Evolutionary conservation across 2,113 vertebrate species (phyloP), one percentile per base, ranked within the genome.

Genomic region (Phalacrocorax carbo): DNA sequence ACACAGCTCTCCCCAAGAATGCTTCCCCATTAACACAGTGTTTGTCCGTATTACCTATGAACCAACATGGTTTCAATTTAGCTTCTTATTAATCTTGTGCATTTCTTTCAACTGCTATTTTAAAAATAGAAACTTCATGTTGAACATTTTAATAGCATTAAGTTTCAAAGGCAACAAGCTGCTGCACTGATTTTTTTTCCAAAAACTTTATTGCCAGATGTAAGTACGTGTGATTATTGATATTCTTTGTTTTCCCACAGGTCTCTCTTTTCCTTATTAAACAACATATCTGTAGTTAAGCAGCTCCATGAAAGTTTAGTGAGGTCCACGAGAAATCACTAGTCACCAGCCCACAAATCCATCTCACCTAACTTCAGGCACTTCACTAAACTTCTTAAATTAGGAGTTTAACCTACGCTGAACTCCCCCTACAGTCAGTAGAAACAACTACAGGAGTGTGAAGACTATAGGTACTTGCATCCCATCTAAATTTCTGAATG

Each of bases 61-160:
- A 83, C 72, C 91, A 97, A 97, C 77, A 4, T 98, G 98, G 97
- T 98, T 98, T 98, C 97, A 97, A 98, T 98, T 98, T 98, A 98
- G 92, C 76, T 89, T 93, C 97, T 97, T 97, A 97, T 97, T 98
- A 98, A 98, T 98, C 94, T 89, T 21, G 25, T 40, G 58, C 81
- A 91, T 96, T 97, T 97, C 96, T 97, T 98, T 98, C 97, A 97
- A 98, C 94, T 98, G 96, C 93, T 97, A 93, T 93, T 97, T 98
- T 97, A 96, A 97, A 98, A 97, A 96, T 97, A 97, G 97, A 97
- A 96, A 97, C 94, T 98, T 96, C 90, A 97, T 84, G 75, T 90
- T 97, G 95, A 97, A 97, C 94, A 92, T 94, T 98, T 97, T 98
- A 98, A 97, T 97, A 97, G 97, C 94, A 96, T 97, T 96, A 94